phyloP scores from a whole-genome alignment of 1,140 invertebrate genomes.

The Anastrepha obliqua region DNA sequence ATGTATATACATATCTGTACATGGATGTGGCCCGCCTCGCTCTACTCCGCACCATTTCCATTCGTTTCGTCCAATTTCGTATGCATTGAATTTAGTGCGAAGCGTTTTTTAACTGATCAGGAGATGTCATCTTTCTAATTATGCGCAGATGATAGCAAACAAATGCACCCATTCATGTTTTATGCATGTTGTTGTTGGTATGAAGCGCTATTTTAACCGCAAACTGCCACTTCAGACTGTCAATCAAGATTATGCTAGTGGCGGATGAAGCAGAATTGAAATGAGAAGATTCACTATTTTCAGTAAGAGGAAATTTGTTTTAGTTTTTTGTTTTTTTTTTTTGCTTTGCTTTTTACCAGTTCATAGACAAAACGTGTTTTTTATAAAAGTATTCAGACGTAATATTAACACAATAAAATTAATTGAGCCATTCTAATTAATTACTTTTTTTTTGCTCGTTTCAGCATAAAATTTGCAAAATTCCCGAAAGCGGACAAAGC shows the following conservation, averaged over 20 bases:
- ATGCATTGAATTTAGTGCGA: background rate
- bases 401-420: background rate
- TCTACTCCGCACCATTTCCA: background rate
- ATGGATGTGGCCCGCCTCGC: background rate
- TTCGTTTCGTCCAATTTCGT: background rate
- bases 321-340: background rate
- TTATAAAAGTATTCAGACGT: background rate
- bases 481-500: background rate
- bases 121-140: conserved; percentile 51
- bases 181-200: background rate
- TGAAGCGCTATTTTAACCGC: background rate
- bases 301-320: conserved; percentile 24
- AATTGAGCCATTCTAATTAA: conserved; percentile 35
- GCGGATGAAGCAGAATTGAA: background rate
- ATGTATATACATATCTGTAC: too few relatives aligned
- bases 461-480: background rate
- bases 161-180: conserved; percentile 50
- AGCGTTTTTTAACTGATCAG: conserved; percentile 9
- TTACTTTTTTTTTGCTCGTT: conserved; percentile 39
- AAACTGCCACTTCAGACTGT: conserved; percentile 34
- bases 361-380: background rate
- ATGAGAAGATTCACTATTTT: background rate
- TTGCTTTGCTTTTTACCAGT: background rate
- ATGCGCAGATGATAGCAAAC: conserved; percentile 39
- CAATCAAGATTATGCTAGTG: conserved; percentile 35